Conservation (phyloP, 2,797 vertebrate species). For the Arrhamphus sclerolepis region DNA sequence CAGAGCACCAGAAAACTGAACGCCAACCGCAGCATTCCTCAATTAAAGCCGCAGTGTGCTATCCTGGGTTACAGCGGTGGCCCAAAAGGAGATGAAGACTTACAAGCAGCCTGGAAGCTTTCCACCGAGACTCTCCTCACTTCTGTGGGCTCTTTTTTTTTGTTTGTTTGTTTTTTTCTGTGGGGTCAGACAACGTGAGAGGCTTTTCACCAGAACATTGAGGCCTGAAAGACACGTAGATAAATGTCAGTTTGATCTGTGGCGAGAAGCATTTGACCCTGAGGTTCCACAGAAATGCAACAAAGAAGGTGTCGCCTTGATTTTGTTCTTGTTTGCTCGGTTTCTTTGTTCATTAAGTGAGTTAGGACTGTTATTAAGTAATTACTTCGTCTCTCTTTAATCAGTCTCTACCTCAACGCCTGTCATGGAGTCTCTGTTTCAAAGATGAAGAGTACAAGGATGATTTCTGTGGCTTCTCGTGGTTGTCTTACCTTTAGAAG, state of each 20-base stretch:
- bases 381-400: constrained; percentile 13
- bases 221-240: background rate
- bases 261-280: background rate
- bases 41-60: constrained; percentile 6
- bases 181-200: constrained; percentile 1
- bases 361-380: constrained; percentile 5
- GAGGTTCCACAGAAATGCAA: background rate
- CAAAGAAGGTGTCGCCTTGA: background rate
- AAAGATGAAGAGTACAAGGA: constrained; percentile 22
- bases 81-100: constrained; percentile 32
- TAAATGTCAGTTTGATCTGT: background rate
- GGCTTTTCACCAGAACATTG: background rate
- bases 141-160: background rate
- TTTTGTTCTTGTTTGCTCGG: background rate
- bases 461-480: constrained; percentile 4
- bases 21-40: constrained; percentile 49
- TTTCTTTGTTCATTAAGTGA: background rate
- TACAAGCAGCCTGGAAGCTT: constrained; percentile 26
- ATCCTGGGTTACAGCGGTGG: constrained; percentile 35
- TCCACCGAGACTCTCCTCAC: constrained; percentile 2
- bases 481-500: constrained; percentile 25
- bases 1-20: constrained; percentile 11
- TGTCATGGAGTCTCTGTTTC: constrained; percentile 8
- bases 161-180: too few species aligned
- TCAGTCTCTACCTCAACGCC: constrained; percentile 12